A percentile compares a stretch with the other conserved stretches of the same genome.
Conservation (phyloP, 2,113 vertebrate genomes). For the Halcyon senegalensis region DNA sequence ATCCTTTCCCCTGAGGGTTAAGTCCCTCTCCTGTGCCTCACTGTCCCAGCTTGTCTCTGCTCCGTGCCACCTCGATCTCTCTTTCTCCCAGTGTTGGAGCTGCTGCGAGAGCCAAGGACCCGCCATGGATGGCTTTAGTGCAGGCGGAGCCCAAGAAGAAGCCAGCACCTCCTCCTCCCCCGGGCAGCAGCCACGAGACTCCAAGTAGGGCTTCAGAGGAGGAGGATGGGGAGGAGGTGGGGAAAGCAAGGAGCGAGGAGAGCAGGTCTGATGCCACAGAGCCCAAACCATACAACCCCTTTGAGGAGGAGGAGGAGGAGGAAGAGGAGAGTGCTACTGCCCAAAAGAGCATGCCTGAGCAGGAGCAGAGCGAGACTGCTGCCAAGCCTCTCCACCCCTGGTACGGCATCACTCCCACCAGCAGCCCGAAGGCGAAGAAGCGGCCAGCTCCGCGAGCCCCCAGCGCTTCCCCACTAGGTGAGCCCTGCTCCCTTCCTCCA, state of each 20-base stretch:
- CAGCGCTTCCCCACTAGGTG: conserved; percentile 75
- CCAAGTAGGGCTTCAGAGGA: not conserved
- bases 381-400: conserved; percentile 86
- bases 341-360: not conserved
- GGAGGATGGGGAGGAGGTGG: not conserved
- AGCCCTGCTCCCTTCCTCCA: not conserved
- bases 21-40: not conserved
- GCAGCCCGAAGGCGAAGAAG: conserved; percentile 85
- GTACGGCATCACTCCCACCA: conserved; percentile 92
- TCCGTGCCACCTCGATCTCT: not conserved
- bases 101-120: conserved; percentile 84
- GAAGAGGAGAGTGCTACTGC: conserved; percentile 42
- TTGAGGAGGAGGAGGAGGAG: conserved; percentile 83
- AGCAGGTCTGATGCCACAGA: conserved; percentile 42
- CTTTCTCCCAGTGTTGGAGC: conserved; percentile 48
- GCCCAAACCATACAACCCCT: conserved; percentile 86
- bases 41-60: not conserved
- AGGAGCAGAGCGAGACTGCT: conserved; percentile 19
- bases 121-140: conserved; percentile 94
- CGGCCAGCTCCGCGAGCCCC: conserved; percentile 87
- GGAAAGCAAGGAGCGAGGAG: not conserved
- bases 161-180: conserved; percentile 83
- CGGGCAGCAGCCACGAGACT: conserved; percentile 16
- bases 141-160: conserved; percentile 90
- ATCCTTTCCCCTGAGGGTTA: not conserved